Base-by-base conservation (phyloP, 2,888 invertebrate species). In the Zelleria hepariella region DNA sequence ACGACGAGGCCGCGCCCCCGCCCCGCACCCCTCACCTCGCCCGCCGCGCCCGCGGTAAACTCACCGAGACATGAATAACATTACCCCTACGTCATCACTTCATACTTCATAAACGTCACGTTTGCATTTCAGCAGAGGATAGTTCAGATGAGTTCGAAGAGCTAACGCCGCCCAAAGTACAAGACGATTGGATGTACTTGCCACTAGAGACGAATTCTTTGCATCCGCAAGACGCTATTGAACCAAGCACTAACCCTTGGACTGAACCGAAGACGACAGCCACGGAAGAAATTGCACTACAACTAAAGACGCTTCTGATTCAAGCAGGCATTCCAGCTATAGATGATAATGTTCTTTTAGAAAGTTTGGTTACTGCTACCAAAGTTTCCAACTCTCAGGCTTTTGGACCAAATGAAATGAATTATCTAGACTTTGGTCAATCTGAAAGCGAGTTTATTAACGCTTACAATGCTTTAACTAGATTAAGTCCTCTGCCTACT, bases 91-190 rank as follows among this genome's bases (percentile, higher is more conserved):
- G 56, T 57, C 49, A 55, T 58, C 55, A 71, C 73, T 72, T 66
- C 71, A 74, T 49, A 24, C 80, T 72, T 78, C 82, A 82, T 85
- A 86, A 86, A 78, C 69, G 72, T 79, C 78, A 77, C 82, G 69
- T 86, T 85, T 86, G 73, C 77, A 76, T 88, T 88, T 85, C 86
- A 87, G 85, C 83, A 70, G 85, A 84, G 73, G 82, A 86, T 78
- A 87, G 88, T 76, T 88, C 88, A 72, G 87, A 87, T 78, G 87
- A 88, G 75, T 81, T 73, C 71, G 86, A 85, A 72, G 78, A 73
- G 65, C 72, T 77, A 66, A 70, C 72, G 66, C 70, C 70, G 67
- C 71, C 72, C 63, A 76, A 72, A 73, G 71, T 72, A 64, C 75
- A 75, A 74, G 82, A 80, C 65, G 84, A 86, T 73, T 85, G 84